These are phyloP conservation scores for Yasuhikotakia modesta DNA, from an alignment of 2,797 vertebrate species.

Conservation along the genomic window DNA sequence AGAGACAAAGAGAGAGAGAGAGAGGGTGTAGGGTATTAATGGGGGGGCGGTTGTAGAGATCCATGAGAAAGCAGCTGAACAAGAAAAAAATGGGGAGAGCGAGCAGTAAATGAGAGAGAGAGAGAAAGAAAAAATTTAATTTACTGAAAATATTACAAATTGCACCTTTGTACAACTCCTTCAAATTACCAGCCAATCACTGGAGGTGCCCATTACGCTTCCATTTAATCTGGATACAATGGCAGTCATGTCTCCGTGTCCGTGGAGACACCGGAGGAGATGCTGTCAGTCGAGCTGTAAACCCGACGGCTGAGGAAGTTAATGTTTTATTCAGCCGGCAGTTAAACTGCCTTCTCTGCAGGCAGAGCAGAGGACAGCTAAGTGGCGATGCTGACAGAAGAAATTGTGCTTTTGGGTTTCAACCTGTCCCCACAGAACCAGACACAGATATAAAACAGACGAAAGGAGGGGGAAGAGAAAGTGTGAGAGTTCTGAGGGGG, in stretches of 20 bases:
- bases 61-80: conserved; percentile 69
- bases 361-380: conserved; percentile 91
- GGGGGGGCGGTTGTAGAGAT: conserved; percentile 76
- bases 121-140: conserved; percentile 99
- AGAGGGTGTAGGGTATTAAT: conserved; percentile 60
- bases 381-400: conserved; percentile 99
- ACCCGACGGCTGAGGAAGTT: conserved; percentile 79
- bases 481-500: neutral
- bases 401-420: conserved; percentile 97
- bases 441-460: conserved; percentile 70
- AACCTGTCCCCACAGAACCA: conserved; percentile 97
- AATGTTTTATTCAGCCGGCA: conserved; percentile 99
- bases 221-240: conserved; percentile 99
- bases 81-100: conserved; percentile 78
- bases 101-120: conserved; percentile 68
- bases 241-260: conserved; percentile 97
- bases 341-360: conserved; percentile 95
- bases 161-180: conserved; percentile 99
- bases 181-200: conserved; percentile 99
- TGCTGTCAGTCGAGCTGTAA: conserved; percentile 90
- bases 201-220: conserved; percentile 99
- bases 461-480: conserved; percentile 73
- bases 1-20: conserved; percentile 40
- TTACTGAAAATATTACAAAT: conserved; percentile 99
- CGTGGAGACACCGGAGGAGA: conserved; percentile 91